Base-by-base conservation (phyloP, 2,113 vertebrate genomes). In the Zingel zingel region DNA sequence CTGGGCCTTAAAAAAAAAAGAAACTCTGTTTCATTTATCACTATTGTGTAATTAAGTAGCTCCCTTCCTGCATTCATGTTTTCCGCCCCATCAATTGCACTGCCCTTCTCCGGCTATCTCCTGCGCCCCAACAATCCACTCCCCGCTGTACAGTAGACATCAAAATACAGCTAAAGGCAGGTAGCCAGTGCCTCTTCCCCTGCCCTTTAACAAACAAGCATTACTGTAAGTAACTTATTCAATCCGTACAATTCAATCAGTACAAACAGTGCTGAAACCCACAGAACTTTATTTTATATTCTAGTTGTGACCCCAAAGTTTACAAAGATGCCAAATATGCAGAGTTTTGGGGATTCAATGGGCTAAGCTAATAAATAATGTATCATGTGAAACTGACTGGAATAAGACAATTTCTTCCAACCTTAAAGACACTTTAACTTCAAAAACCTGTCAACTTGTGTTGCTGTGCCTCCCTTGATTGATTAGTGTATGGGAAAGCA, bases 21-120 rank as follows among this genome's bases (percentile, higher is more conserved):
- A 25, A 1, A 18, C 11, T 36, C 74, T 21, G 27, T 81, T 75
- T 67, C 72, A 69, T 83, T 86, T 59, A 72, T 82, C 68, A 53
- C 62, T 53, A 33, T 21, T 50, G 27, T 21, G 63, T 57, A 47
- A 73, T 77, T 71, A 65, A 48, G 56, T 21, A 11, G 4, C 67
- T 69, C 30, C 67, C 53, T 62, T 82, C 62, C 82, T 76, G 67
- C 8, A 56, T 9, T 43, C 36, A n/a, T 48, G 47, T 2, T 27
- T 65, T 45, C 64, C 45, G 15, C 15, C 23, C 7, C n/a, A 7
- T 18, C 13, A 50, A 56, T 47, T 66, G 51, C 66, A 14, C 61
- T 47, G 47, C 43, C 33, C 61, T 56, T 48, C 54, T 59, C 54
- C 48, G 39, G 39, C 39, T 39, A 39, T 39, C 18, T 64, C 45